phyloP scores from a whole-genome alignment of 1,140 invertebrate genomes.

The Zaprionus davidi region DNA sequence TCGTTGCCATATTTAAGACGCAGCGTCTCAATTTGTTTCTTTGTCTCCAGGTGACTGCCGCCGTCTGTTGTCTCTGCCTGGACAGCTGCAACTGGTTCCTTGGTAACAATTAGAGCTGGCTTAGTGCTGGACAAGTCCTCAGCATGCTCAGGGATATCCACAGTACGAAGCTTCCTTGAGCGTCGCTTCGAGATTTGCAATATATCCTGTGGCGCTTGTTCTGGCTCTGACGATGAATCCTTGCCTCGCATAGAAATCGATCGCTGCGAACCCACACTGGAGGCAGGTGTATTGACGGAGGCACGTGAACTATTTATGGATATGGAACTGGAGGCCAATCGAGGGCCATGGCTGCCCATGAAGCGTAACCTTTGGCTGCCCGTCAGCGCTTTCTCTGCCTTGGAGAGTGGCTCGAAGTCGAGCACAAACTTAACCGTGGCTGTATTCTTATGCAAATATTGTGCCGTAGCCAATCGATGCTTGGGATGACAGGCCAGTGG shows the following conservation, averaged over 20 bases:
- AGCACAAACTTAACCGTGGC: constrained; percentile 86
- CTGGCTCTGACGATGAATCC: constrained; percentile 47
- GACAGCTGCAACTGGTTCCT: neutral
- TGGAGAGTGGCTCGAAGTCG: constrained; percentile 85
- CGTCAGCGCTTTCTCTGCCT: constrained; percentile 85
- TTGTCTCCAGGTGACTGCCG: constrained; percentile 85
- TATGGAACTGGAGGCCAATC: constrained; percentile 37
- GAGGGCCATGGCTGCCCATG: constrained; percentile 48
- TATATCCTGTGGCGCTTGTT: constrained; percentile 30
- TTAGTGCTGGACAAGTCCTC: constrained; percentile 2
- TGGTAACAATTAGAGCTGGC: constrained; percentile 9
- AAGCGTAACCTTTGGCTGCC: constrained; percentile 76
- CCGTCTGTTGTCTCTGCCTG: constrained; percentile 32
- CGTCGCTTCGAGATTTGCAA: constrained; percentile 40
- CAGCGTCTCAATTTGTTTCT: constrained; percentile 86
- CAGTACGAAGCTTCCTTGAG: constrained; percentile 65
- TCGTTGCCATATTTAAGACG: constrained; percentile 86
- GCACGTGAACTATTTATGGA: constrained; percentile 62
- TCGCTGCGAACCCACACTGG: constrained; percentile 68
- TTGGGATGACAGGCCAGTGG: constrained; percentile 87
- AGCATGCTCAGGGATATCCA: constrained; percentile 58
- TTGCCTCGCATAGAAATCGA: constrained; percentile 53
- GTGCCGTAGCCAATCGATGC: constrained; percentile 86
- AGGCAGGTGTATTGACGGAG: constrained; percentile 67
- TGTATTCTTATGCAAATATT: constrained; percentile 86